These are phyloP conservation scores for Phorcus lineatus DNA, from an alignment of 2,888 invertebrate species.

Conservation along the genomic window DNA sequence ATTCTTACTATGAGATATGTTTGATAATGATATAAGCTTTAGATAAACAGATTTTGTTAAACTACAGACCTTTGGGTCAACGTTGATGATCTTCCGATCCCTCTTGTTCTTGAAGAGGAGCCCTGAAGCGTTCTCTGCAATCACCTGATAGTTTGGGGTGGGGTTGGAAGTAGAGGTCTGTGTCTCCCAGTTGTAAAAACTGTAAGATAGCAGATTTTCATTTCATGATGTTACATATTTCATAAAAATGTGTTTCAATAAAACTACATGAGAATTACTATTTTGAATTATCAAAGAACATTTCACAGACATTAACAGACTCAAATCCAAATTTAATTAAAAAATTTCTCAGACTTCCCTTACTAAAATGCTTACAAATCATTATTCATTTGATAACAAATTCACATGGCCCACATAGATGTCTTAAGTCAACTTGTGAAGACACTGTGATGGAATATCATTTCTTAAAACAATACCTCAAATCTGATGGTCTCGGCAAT, in stretches of 20 bases:
- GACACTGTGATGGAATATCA: too few species aligned
- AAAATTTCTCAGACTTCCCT: too few species aligned
- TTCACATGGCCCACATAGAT: too few species aligned
- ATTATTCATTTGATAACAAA: too few species aligned
- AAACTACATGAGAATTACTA: too few species aligned
- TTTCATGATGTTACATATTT: not conserved
- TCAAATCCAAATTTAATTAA: too few species aligned
- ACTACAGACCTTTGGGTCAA: conserved; percentile 80
- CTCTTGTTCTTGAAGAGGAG: conserved; percentile 87
- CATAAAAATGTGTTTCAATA: too few species aligned
- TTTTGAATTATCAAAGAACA: too few species aligned
- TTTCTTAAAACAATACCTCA: conserved; percentile 78
- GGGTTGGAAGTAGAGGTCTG: conserved; percentile 84
- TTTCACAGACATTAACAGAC: too few species aligned
- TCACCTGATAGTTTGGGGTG: conserved; percentile 86
- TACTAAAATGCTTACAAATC: too few species aligned
- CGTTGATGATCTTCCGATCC: conserved; percentile 85
- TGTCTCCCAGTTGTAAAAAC: conserved; percentile 84
- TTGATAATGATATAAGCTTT: too few species aligned
- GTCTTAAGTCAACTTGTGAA: not conserved
- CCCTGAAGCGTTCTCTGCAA: conserved; percentile 85
- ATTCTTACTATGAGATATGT: too few species aligned
- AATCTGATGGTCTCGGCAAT: conserved; percentile 83
- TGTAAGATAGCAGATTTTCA: conserved; percentile 48
- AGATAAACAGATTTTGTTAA: not conserved